phyloP scores from a whole-genome alignment of 2,113 vertebrate genomes.

The Columbina picui region DNA sequence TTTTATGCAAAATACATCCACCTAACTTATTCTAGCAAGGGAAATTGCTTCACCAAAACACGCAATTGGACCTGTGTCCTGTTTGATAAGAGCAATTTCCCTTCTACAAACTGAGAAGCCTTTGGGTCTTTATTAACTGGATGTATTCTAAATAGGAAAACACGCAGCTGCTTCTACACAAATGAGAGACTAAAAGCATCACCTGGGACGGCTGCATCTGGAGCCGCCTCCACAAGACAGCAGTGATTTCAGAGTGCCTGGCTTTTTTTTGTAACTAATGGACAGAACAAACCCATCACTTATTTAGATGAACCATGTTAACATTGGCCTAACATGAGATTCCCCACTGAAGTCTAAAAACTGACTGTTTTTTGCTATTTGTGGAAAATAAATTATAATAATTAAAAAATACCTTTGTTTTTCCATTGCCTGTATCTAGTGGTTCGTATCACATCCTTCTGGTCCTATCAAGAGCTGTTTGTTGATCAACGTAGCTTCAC shows the following conservation, averaged over 20 bases:
- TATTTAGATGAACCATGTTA: background rate
- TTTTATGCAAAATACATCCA: background rate
- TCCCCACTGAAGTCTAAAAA: background rate
- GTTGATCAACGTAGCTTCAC: background rate
- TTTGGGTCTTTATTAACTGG: background rate
- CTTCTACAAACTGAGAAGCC: background rate
- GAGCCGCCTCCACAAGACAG: background rate
- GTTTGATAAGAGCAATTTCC: background rate
- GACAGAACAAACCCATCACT: background rate
- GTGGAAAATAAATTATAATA: conserved; percentile 19
- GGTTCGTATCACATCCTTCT: background rate
- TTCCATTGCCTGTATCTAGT: background rate
- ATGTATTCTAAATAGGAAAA: background rate
- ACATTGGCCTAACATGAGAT: background rate
- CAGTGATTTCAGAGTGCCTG: background rate
- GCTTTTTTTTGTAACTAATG: accelerated
- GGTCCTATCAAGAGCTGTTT: background rate
- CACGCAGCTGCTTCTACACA: background rate
- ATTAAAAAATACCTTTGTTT: background rate
- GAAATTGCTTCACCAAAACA: background rate
- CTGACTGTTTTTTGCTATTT: background rate
- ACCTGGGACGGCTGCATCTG: background rate
- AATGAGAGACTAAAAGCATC: background rate
- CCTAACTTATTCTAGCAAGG: background rate
- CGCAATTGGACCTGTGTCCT: background rate